Conservation (phyloP, 2,888 invertebrate genomes). For the Thecocarcelia acutangulata region DNA sequence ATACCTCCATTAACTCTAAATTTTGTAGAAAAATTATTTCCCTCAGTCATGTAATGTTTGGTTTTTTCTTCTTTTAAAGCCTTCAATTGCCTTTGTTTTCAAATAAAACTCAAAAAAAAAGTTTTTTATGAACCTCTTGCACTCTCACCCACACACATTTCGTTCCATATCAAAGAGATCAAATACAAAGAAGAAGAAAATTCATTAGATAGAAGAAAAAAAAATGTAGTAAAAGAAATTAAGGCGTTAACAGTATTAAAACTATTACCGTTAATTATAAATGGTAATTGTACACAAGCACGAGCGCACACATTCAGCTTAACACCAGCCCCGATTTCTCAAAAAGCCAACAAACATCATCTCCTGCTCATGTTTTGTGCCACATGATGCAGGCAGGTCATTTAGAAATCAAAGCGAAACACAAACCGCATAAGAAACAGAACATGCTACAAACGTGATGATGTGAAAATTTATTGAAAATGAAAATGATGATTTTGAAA, state of each 20-base stretch:
- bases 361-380: background rate
- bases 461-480: slow-evolving; percentile 55
- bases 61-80: background rate
- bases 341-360: background rate
- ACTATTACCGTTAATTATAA: slow-evolving; percentile 66
- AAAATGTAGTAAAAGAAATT: slow-evolving; percentile 17
- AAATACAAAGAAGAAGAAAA: slow-evolving; percentile 3
- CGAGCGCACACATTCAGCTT: slow-evolving; percentile 19
- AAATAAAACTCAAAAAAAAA: slow-evolving; percentile 9
- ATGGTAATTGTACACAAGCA: slow-evolving; percentile 57
- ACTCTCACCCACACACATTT: slow-evolving; percentile 44
- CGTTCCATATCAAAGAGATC: slow-evolving; percentile 6
- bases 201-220: slow-evolving; percentile 2
- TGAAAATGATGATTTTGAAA: slow-evolving; percentile 44
- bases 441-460: slow-evolving; percentile 52
- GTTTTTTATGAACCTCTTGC: background rate
- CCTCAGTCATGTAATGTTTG: background rate
- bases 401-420: background rate
- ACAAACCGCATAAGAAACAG: slow-evolving; percentile 13
- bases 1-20: too few species aligned
- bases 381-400: slow-evolving; percentile 33
- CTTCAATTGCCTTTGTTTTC: slow-evolving; percentile 2
- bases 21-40: background rate
- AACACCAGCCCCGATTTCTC: slow-evolving; percentile 13
- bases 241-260: slow-evolving; percentile 61